Base-by-base conservation (phyloP, 2,797 vertebrate species). In the Anguilla megastoma region DNA sequence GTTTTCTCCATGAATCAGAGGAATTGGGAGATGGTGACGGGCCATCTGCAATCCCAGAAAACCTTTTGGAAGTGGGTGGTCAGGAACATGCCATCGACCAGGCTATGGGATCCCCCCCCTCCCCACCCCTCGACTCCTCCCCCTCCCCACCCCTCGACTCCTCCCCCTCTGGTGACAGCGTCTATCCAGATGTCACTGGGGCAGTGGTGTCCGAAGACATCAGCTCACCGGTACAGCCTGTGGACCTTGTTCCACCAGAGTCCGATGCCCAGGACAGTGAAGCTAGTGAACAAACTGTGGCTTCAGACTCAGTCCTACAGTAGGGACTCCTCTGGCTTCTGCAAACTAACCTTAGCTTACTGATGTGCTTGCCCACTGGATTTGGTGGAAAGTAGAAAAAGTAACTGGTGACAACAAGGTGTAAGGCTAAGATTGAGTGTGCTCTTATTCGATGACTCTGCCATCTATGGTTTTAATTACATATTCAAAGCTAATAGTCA, bases 1-100 rank as follows among this genome's bases (percentile, higher is more conserved):
- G 18, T 9, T 76, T 14, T 83, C 45, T 92, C 3, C 2, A 60
- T 85, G 82, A 52, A 87, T 21, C 93, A 96, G 95, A 94, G 45
- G 94, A 95, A 88, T 92, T 95, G 89, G 92, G 93, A 76, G 94
- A 92, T 24, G 91, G 91, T 0, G 84, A 89, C 30, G n/a, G 90
- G 21, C 50, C 50, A 52, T 12, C 50, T 45, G 88, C 90, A 0
- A 85, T 90, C 85, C 83, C 30, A 45, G 92, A 90, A 18, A 79
- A 86, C 87, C 90, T 91, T 86, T 30, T 82, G 18, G 91, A 86
- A 56, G 50, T 0, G 52, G 76, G 91, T 1, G 45, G 85, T 2
- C 89, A 83, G 18, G 93, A 94, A 86, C 90, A 89, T 10, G 91
- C 88, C 87, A 87, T 90, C 50, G 88, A 90, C 60, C 86, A 83